Conservation (phyloP, 2,888 invertebrate genomes). For the Apomyelois bistriatella region DNA sequence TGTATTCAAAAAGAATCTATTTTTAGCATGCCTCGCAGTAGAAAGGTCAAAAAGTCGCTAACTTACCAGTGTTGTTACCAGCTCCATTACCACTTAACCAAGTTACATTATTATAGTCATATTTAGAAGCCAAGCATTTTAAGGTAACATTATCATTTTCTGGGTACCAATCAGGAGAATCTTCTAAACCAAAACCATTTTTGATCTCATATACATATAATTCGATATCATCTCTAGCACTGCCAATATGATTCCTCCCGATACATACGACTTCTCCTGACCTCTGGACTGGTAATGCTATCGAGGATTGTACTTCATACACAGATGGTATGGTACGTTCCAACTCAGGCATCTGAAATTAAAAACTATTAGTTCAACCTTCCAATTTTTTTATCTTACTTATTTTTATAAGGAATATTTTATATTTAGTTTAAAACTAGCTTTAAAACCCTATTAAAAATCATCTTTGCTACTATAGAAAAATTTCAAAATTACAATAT, state of each 20-base stretch:
- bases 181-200: slow-evolving; percentile 53
- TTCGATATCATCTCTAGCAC: slow-evolving; percentile 18
- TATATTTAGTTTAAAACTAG: slow-evolving; percentile 9
- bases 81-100: slow-evolving; percentile 39
- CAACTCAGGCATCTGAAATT: slow-evolving; percentile 28
- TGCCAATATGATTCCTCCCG: slow-evolving; percentile 33
- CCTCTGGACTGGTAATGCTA: slow-evolving; percentile 33
- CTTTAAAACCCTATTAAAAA: too few species aligned
- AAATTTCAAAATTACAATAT: background rate
- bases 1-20: background rate
- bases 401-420: too few species aligned
- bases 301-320: slow-evolving; percentile 37
- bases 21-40: background rate
- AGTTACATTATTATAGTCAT: slow-evolving; percentile 46
- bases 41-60: background rate
- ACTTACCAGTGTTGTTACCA: slow-evolving; percentile 32
- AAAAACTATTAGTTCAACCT: too few species aligned
- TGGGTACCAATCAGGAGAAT: slow-evolving; percentile 42
- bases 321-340: slow-evolving; percentile 20
- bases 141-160: slow-evolving; percentile 41
- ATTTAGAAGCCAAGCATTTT: slow-evolving; percentile 56
- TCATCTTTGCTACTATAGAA: background rate
- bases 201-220: slow-evolving; percentile 52
- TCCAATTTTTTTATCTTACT: too few species aligned
- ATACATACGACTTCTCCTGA: slow-evolving; percentile 51